These are phyloP conservation scores for Unio pictorum DNA, from an alignment of 2,888 invertebrate genomes.

Conservation along the genomic window DNA sequence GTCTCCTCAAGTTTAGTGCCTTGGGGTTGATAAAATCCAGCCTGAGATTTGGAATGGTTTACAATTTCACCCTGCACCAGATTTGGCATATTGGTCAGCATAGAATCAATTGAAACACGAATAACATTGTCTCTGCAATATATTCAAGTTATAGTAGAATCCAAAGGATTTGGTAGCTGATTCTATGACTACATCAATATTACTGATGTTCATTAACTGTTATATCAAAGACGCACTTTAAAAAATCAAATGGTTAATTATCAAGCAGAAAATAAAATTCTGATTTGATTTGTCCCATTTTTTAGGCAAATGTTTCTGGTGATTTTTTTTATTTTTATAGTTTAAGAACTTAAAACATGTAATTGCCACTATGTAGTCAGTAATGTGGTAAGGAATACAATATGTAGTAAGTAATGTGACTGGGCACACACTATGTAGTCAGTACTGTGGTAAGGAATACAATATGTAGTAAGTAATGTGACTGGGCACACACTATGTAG, in stretches of 20 bases:
- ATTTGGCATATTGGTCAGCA: conserved; percentile 54
- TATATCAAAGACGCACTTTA: background rate
- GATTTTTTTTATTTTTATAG: no score
- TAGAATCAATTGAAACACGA: conserved; percentile 59
- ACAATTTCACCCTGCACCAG: conserved; percentile 56
- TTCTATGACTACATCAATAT: background rate
- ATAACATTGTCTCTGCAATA: conserved; percentile 62
- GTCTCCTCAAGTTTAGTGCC: conserved; percentile 37
- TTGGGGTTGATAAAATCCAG: conserved; percentile 45
- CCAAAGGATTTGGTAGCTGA: background rate
- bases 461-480: no score
- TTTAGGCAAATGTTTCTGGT: no score
- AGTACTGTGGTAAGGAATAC: no score
- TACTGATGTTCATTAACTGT: no score
- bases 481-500: no score
- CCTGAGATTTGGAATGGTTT: conserved; percentile 23
- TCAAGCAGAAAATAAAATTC: background rate
- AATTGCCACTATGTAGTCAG: no score
- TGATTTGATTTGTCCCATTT: no score
- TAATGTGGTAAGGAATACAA: no score
- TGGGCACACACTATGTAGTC: no score
- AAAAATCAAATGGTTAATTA: background rate
- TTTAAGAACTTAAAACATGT: no score
- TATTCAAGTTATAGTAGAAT: conserved; percentile 1
- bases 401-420: no score